Evolutionary conservation across 2,797 vertebrate species (phyloP).

Genomic region (Peromyscus eremicus): DNA sequence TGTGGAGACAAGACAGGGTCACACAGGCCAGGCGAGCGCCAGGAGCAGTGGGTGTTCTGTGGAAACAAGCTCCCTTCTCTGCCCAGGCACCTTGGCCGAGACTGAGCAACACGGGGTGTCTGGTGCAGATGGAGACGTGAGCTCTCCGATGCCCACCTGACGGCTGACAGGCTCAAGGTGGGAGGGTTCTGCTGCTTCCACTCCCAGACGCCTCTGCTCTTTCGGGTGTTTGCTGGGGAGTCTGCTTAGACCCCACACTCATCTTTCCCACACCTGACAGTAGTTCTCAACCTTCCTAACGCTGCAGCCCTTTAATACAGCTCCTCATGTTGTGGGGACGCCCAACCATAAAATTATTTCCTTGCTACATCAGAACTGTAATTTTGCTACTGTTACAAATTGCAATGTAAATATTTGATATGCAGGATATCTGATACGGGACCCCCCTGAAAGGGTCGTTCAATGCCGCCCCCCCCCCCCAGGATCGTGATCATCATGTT

Average conservation of each 20-base stretch:
- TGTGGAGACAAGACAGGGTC: neutral
- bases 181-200: too few species aligned
- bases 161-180: too few species aligned
- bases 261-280: too few species aligned
- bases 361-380: neutral
- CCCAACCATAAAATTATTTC: neutral
- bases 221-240: neutral
- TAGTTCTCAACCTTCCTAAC: neutral
- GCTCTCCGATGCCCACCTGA: too few species aligned
- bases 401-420: neutral
- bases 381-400: neutral
- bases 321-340: too few species aligned
- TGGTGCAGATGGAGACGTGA: neutral
- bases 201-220: neutral
- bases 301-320: neutral
- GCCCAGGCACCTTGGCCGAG: too few species aligned
- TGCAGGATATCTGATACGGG: neutral
- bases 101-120: neutral
- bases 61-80: neutral
- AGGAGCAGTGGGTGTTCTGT: neutral
- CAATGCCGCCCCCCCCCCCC: accelerated
- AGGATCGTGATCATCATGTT: neutral
- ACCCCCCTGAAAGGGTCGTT: neutral
- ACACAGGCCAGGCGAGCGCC: neutral
- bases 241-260: neutral